Conservation (phyloP, 1,140 invertebrate genomes). For the Megalopta genalis region DNA sequence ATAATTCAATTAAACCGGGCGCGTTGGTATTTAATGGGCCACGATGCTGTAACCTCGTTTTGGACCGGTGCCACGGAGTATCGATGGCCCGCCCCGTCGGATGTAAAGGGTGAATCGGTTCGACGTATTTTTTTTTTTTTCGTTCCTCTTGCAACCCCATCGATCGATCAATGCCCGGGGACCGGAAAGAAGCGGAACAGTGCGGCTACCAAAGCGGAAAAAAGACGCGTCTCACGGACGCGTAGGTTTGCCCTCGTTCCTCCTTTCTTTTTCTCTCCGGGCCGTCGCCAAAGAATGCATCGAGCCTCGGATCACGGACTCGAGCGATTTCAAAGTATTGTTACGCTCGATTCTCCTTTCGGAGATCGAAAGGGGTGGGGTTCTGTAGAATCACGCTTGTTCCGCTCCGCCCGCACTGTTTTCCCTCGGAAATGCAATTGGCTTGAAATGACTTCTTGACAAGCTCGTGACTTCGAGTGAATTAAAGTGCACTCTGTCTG, state of each 20-base stretch:
- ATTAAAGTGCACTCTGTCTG: background rate
- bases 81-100: constrained; percentile 14
- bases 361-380: background rate
- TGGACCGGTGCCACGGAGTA: constrained; percentile 54
- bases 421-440: background rate
- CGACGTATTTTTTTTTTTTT: background rate
- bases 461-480: background rate
- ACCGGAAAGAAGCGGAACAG: background rate
- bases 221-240: constrained; percentile 23
- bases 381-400: background rate
- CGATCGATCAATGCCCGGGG: constrained; percentile 28
- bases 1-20: constrained; percentile 64
- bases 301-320: background rate
- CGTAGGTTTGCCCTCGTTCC: background rate
- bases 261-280: too few relatives aligned
- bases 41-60: constrained; percentile 59
- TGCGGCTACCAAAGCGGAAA: background rate
- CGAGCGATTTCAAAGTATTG: constrained; percentile 25
- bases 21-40: constrained; percentile 64
- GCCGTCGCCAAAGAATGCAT: constrained; percentile 14
- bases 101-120: constrained; percentile 35
- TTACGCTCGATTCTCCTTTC: constrained; percentile 19
- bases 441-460: constrained; percentile 1
- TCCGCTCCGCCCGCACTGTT: background rate
- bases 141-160: constrained; percentile 6